phyloP scores from a whole-genome alignment of 2,113 vertebrate genomes.

The Aegithalos caudatus region DNA sequence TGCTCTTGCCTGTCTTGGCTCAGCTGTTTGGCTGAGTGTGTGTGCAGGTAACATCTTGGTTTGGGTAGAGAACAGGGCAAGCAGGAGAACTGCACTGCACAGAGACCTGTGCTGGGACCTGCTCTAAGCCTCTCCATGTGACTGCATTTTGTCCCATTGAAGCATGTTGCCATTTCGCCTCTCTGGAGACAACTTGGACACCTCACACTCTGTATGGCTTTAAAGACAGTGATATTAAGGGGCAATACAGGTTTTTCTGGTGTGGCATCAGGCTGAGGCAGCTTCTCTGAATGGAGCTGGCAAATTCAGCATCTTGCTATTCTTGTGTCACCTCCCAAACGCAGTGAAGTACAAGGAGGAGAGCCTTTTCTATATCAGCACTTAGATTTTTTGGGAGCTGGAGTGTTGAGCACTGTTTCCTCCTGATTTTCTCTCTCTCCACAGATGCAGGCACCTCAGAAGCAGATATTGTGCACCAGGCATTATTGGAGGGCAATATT shows the following conservation, averaged over 20 bases:
- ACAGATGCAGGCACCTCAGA: conserved; percentile 83
- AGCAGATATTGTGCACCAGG: conserved; percentile 90
- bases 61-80: not conserved
- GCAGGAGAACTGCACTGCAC: not conserved
- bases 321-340: not conserved
- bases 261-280: not conserved
- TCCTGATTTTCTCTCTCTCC: not conserved
- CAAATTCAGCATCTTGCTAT: not conserved
- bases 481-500: conserved; percentile 90
- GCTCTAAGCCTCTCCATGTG: not conserved
- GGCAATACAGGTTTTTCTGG: not conserved
- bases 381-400: not conserved
- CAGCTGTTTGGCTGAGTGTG: not conserved
- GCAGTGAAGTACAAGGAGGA: not conserved
- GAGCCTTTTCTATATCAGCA: not conserved
- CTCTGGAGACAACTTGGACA: not conserved
- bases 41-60: not conserved
- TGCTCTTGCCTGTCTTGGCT: not conserved
- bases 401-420: not conserved
- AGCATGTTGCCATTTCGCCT: not conserved
- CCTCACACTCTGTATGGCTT: not conserved
- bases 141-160: not conserved
- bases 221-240: not conserved
- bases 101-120: not conserved
- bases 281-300: not conserved